phyloP scores from a whole-genome alignment of 1,140 invertebrate species.

The Palaemon carinicauda region DNA sequence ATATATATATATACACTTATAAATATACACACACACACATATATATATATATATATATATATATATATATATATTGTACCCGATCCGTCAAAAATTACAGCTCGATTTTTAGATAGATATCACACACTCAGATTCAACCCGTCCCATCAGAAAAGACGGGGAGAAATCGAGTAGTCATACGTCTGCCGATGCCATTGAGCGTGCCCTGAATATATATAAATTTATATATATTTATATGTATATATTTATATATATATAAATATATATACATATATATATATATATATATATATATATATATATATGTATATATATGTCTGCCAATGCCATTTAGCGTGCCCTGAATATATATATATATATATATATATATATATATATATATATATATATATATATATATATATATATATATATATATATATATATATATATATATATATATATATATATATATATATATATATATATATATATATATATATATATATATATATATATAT shows the following conservation, averaged over 20 bases:
- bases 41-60: too few relatives aligned
- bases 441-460: conserved; percentile 42
- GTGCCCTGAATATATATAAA: too few relatives aligned
- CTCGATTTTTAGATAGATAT: too few relatives aligned
- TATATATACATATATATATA: conserved; percentile 26
- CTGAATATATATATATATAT: neutral
- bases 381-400: conserved; percentile 12
- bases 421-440: conserved; percentile 23
- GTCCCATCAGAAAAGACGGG: too few relatives aligned
- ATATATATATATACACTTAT: too few relatives aligned
- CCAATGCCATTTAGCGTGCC: too few relatives aligned
- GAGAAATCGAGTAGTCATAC: too few relatives aligned
- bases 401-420: conserved; percentile 29
- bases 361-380: neutral
- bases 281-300: conserved; percentile 28
- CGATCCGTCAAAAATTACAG: too few relatives aligned
- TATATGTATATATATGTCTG: conserved; percentile 14
- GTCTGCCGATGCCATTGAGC: too few relatives aligned
- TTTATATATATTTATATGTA: conserved; percentile 10
- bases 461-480: conserved; percentile 41
- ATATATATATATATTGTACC: too few relatives aligned
- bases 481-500: conserved; percentile 33
- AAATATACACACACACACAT: too few relatives aligned
- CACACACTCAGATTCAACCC: too few relatives aligned
- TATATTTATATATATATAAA: neutral